Percentiles rank a stretch among this genome's conserved stretches.
Evolutionary conservation across 2,888 invertebrate genomes (phyloP).

Genomic region (Ganaspis brasiliensis): DNA sequence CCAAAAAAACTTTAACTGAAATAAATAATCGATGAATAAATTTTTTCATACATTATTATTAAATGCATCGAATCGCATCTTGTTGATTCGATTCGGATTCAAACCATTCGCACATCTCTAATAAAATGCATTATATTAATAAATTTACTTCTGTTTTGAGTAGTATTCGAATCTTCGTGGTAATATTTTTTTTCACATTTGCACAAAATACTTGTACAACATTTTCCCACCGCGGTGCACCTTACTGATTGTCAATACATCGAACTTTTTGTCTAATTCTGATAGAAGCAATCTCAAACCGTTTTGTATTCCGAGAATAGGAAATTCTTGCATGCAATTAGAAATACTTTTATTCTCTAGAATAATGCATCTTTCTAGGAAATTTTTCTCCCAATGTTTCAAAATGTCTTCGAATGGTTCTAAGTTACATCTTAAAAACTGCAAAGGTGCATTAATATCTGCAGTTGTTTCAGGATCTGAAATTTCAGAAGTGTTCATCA

Average conservation of each 20-base stretch:
- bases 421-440: constrained; percentile 24
- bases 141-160: constrained; percentile 23
- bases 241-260: constrained; percentile 4
- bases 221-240: constrained; percentile 10
- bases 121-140: not conserved
- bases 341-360: not conserved
- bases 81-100: not conserved
- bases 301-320: constrained; percentile 16
- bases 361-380: not conserved
- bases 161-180: not conserved
- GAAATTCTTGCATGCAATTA: constrained; percentile 11
- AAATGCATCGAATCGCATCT: not conserved
- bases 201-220: not conserved
- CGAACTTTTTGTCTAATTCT: constrained; percentile 4
- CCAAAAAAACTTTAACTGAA: not conserved
- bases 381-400: not conserved
- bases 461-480: not conserved
- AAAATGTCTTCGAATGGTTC: constrained; percentile 12
- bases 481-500: not conserved
- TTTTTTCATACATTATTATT: not conserved
- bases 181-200: not conserved
- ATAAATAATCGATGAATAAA: constrained; percentile 11
- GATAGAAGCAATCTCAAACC: not conserved
- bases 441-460: constrained; percentile 8
- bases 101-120: not conserved